phyloP scores from a whole-genome alignment of 2,797 vertebrate genomes.

The Muraenolepis orangiensis region DNA sequence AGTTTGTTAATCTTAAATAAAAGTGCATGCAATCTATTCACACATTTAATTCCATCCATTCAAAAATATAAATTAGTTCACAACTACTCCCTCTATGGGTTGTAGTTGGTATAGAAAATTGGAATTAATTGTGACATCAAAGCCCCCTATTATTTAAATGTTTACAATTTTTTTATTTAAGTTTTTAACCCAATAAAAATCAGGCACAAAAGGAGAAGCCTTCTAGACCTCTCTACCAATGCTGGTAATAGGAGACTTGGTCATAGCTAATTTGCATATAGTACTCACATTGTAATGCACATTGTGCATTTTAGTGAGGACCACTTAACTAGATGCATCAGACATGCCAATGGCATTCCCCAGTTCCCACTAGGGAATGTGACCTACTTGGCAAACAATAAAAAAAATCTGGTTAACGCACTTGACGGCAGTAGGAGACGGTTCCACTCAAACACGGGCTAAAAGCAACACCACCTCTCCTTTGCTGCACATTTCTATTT shows the following conservation, averaged over 20 bases:
- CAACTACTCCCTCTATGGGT: constrained; percentile 21
- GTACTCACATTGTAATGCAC: too few relatives aligned
- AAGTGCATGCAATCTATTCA: background rate
- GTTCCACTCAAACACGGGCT: background rate
- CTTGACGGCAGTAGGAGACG: background rate
- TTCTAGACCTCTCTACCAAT: too few relatives aligned
- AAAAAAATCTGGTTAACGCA: background rate
- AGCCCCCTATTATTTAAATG: too few relatives aligned
- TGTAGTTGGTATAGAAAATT: background rate
- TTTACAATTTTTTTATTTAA: too few relatives aligned
- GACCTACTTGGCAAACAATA: background rate
- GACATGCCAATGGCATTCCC: background rate
- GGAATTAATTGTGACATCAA: background rate
- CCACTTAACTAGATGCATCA: background rate
- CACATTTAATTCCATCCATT: background rate
- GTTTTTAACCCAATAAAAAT: too few relatives aligned
- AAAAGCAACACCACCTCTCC: background rate
- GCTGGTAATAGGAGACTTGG: too few relatives aligned
- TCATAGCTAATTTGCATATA: too few relatives aligned
- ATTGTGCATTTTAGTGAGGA: too few relatives aligned
- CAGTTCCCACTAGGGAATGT: background rate
- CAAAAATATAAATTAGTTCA: background rate
- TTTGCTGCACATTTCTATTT: background rate
- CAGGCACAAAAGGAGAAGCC: too few relatives aligned
- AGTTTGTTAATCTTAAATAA: background rate